phyloP scores from a whole-genome alignment of 1,140 invertebrate species.

The Papilio polyxenes region DNA sequence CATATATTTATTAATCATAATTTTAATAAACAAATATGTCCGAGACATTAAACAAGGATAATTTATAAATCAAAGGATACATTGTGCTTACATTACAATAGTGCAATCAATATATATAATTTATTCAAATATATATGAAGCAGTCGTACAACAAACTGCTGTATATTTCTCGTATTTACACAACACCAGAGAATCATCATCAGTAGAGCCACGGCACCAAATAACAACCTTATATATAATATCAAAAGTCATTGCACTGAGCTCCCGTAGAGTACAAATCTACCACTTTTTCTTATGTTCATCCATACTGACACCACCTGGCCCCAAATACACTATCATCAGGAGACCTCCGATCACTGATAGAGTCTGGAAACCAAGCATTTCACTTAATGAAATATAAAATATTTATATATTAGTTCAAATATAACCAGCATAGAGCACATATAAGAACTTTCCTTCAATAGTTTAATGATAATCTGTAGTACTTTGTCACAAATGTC shows the following conservation, averaged over 20 bases:
- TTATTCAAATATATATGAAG: background rate
- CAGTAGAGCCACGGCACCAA: constrained; percentile 29
- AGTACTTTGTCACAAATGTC: too few species aligned
- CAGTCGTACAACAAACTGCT: constrained; percentile 22
- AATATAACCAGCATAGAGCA: background rate
- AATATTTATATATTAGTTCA: too few species aligned
- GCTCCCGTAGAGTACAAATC: constrained; percentile 46
- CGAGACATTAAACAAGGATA: background rate
- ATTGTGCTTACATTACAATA: background rate
- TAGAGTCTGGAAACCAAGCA: constrained; percentile 88
- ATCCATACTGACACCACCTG: constrained; percentile 99
- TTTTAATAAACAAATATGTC: background rate
- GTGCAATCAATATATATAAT: background rate
- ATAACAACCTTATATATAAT: constrained; percentile 45
- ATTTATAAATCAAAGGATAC: background rate
- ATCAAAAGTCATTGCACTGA: constrained; percentile 55
- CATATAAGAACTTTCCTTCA: too few species aligned
- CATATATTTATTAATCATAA: background rate
- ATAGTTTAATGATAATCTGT: too few species aligned
- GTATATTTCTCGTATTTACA: constrained; percentile 30
- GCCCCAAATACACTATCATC: constrained; percentile 98
- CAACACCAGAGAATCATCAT: constrained; percentile 36
- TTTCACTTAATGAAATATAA: background rate
- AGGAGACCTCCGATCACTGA: constrained; percentile 99
- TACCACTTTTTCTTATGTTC: constrained; percentile 99